phyloP scores from a whole-genome alignment of 35 echinoderm and acorn worm genomes.

The Eucidaris tribuloides region DNA sequence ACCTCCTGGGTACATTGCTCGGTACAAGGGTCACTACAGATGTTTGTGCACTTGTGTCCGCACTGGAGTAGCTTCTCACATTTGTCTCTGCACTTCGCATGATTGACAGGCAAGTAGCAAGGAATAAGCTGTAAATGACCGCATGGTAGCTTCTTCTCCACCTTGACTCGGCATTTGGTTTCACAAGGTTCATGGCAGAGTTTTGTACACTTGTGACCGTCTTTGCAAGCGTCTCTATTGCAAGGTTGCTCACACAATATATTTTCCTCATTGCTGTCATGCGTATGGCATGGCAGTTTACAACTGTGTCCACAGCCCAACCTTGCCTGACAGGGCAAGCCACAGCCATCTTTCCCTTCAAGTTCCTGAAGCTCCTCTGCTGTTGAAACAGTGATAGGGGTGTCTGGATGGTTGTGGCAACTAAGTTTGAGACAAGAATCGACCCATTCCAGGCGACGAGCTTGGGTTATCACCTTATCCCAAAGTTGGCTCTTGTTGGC shows the following conservation, averaged over 20 bases:
- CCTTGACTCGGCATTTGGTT: neutral
- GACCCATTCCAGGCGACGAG: neutral
- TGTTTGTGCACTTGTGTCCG: conserved; percentile 57
- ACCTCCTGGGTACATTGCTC: conserved; percentile 12
- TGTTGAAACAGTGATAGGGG: neutral
- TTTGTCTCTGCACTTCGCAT: conserved; percentile 23
- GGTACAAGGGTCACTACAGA: conserved; percentile 72
- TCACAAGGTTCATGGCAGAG: conserved; percentile 43
- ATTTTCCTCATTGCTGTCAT: conserved; percentile 2
- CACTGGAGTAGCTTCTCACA: conserved; percentile 50
- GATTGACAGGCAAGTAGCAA: conserved; percentile 22
- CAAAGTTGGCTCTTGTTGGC: conserved; percentile 47
- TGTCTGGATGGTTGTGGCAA: conserved; percentile 60
- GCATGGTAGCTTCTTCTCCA: conserved; percentile 44
- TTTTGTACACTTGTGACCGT: conserved; percentile 45
- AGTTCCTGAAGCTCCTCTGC: conserved; percentile 46
- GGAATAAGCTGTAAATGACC: conserved; percentile 32
- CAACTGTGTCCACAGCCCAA: conserved; percentile 78
- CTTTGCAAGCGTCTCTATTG: conserved; percentile 20
- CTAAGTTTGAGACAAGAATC: conserved; percentile 25
- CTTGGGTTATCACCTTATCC: conserved; percentile 25
- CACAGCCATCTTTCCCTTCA: conserved; percentile 55
- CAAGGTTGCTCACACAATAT: conserved; percentile 42
- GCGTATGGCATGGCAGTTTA: conserved; percentile 49
- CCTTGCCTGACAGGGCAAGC: conserved; percentile 43